Base-by-base conservation (phyloP, 2,797 vertebrate species). In the Craterocephalus amniculus region DNA sequence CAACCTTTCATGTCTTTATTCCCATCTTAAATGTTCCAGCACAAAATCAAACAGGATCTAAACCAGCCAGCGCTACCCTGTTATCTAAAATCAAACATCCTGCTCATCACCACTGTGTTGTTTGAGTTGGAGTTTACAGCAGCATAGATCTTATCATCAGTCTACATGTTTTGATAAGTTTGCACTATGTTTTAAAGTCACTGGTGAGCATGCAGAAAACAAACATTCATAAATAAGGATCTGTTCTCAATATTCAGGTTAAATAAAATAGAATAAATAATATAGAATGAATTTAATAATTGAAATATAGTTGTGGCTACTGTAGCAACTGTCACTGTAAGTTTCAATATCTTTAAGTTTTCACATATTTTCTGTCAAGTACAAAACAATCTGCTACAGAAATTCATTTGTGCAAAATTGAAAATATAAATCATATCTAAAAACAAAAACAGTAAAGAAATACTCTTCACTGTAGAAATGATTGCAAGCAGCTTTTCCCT, bases 401-500 rank as follows among this genome's bases (percentile, higher is more conserved):
- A 40, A 40, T 49, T 1, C 7, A 22, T 49, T 49, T 49, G 16
- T 43, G 38, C 4, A 43, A 43, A 18, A 43, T 18, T 22, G 2
- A 22, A 22, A 22, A 22, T 48, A 48, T 18, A 18, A 16, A 40
- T 38, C 13, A 36, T 36, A 36, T 38, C 12, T 38, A 38, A 38
- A 14, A n/a, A 18, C 3, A 4, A 49, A 3, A 49, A 22, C n/a
- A n/a, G n/a, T n/a, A n/a, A 49, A 0, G 3, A 24, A 49, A 49
- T 2, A 20, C 16, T 45, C 38, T 43, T 4, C 16, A 43, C 16
- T 18, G 38, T 45, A 63, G 51, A 24, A 75, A 43, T 58, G 40
- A 67, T 58, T 48, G n/a, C 20, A 38, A 49, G 54, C 34, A 35
- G 34, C n/a, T 43, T 48, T 60, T 9, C 49, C 61, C 13, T 32